phyloP scores from a whole-genome alignment of 2,888 invertebrate genomes.

The Bimastos eiseni region DNA sequence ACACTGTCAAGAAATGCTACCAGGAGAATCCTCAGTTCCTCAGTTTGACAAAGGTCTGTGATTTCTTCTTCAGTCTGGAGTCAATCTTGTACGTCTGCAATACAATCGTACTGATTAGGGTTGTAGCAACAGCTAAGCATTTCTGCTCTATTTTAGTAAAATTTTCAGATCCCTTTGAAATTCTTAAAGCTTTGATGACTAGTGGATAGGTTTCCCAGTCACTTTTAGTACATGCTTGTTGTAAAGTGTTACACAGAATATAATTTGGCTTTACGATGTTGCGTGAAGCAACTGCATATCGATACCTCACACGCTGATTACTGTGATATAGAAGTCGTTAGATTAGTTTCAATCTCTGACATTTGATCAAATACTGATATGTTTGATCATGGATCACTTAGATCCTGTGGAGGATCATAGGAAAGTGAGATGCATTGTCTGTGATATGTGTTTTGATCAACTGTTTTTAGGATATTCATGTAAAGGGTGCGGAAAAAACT shows the following conservation, averaged over 20 bases:
- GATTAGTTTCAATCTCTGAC: too few species aligned
- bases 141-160: background rate
- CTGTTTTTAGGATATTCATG: slow-evolving; percentile 19
- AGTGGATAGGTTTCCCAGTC: too few species aligned
- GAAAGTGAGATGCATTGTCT: background rate
- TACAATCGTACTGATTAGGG: background rate
- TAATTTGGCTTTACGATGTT: too few species aligned
- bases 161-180: background rate
- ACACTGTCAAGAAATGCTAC: slow-evolving; percentile 84
- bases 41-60: slow-evolving; percentile 14
- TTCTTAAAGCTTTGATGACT: background rate
- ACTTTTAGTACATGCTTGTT: too few species aligned
- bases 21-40: slow-evolving; percentile 71
- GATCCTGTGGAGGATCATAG: background rate
- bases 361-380: background rate
- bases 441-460: background rate
- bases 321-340: background rate
- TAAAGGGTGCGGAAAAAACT: background rate
- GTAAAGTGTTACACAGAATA: too few species aligned
- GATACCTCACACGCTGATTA: background rate
- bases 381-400: background rate
- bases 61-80: background rate
- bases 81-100: too few species aligned
- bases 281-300: background rate
- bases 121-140: background rate